These are phyloP conservation scores for Epinephelus cyanopodus DNA, from an alignment of 2,113 vertebrate species.

Conservation along the genomic window DNA sequence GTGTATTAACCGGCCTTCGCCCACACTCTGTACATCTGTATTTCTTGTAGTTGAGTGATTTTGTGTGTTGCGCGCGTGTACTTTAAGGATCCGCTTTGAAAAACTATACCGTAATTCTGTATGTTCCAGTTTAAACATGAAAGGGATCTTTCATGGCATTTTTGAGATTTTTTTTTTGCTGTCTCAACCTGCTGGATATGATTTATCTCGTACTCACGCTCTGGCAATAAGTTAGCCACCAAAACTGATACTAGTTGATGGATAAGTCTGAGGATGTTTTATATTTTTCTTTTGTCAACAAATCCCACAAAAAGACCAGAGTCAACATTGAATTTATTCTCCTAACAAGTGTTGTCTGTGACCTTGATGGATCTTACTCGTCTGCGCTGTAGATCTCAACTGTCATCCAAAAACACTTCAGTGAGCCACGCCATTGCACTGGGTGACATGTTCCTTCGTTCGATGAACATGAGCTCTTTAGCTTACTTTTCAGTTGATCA, in stretches of 20 bases:
- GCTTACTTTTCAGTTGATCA: no score
- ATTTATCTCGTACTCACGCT: background rate
- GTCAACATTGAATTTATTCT: background rate
- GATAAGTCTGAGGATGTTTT: background rate
- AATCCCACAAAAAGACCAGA: background rate
- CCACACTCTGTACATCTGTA: background rate
- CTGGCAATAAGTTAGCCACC: background rate
- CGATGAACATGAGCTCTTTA: no score
- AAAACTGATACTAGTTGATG: background rate
- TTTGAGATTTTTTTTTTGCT: background rate
- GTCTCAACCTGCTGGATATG: background rate
- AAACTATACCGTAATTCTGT: background rate
- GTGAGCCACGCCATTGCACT: background rate
- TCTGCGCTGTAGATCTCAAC: background rate
- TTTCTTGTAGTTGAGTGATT: background rate
- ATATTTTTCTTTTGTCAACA: constrained; percentile 15
- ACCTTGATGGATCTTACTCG: background rate
- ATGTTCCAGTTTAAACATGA: constrained; percentile 19
- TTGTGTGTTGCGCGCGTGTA: background rate
- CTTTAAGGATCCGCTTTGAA: constrained; percentile 16
- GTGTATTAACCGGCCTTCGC: constrained; percentile 6
- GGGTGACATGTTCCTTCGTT: background rate
- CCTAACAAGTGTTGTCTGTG: background rate
- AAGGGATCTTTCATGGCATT: background rate
- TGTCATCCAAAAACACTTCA: background rate